Evolutionary conservation across 2,888 invertebrate genomes (phyloP).

Genomic region (Gibbula magus): DNA sequence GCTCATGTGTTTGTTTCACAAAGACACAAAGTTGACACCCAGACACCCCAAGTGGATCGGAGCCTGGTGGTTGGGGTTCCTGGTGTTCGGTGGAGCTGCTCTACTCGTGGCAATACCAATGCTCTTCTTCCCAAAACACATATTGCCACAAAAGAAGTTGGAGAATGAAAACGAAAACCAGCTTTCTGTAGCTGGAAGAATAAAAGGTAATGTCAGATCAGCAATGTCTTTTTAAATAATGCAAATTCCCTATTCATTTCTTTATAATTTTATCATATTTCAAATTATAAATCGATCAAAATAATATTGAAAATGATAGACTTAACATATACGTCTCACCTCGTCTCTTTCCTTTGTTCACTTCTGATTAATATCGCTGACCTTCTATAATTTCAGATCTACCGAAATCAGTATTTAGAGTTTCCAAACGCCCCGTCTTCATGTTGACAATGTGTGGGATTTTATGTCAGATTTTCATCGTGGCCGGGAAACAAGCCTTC

Average conservation of each 20-base stretch:
- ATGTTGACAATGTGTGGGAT: slow-evolving; percentile 19
- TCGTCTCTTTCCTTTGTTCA: too few species aligned
- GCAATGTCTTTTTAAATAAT: too few species aligned
- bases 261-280: too few species aligned
- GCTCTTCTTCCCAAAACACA: slow-evolving; percentile 42
- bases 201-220: too few species aligned
- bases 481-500: slow-evolving; percentile 32
- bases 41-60: slow-evolving; percentile 61
- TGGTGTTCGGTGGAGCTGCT: slow-evolving; percentile 49
- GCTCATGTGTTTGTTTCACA: not conserved
- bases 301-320: too few species aligned
- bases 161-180: too few species aligned
- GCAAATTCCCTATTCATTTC: too few species aligned
- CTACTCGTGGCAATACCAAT: slow-evolving; percentile 44
- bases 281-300: too few species aligned
- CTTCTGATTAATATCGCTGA: too few species aligned
- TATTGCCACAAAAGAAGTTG: too few species aligned
- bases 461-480: slow-evolving; percentile 20
- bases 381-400: slow-evolving; percentile 20
- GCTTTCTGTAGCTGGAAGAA: too few species aligned
- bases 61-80: slow-evolving; percentile 63
- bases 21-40: slow-evolving; percentile 50
- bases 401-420: slow-evolving; percentile 22
- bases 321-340: too few species aligned
- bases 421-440: slow-evolving; percentile 32